Evolutionary conservation across 2,113 vertebrate species (phyloP).

Genomic region (Python bivittatus): DNA sequence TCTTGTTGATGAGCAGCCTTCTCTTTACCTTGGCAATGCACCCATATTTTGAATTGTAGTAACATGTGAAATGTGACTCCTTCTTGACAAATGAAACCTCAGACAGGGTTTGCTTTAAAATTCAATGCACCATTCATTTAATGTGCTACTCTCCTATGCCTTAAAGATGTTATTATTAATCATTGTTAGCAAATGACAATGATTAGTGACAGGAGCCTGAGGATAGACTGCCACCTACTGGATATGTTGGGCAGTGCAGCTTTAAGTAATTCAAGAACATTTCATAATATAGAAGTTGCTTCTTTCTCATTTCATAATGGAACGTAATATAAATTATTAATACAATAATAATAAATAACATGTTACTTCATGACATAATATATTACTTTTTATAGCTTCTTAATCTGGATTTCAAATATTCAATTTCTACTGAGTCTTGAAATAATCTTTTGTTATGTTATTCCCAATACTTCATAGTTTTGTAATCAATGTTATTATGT

Average conservation of each 20-base stretch:
- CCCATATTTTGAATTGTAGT: not conserved
- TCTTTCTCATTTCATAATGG: not conserved
- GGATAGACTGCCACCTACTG: slow-evolving; percentile 23
- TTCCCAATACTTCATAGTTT: not conserved
- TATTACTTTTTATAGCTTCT: not conserved
- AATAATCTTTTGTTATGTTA: not conserved
- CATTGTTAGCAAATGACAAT: not conserved
- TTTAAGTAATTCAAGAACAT: not conserved
- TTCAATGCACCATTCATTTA: not conserved
- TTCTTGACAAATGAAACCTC: fast-evolving
- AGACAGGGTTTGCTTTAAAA: not conserved
- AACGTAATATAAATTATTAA: not conserved
- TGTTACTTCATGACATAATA: not conserved
- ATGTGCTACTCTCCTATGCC: not conserved
- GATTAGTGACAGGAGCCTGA: not conserved
- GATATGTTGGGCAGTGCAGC: not conserved
- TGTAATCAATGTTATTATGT: not conserved
- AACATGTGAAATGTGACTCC: fast-evolving
- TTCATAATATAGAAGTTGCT: not conserved
- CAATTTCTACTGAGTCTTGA: not conserved
- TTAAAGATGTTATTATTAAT: not conserved
- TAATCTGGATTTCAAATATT: not conserved
- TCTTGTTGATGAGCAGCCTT: not conserved
- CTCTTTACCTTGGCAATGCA: not conserved
- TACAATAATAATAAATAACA: not conserved